These are phyloP conservation scores for Leptopilina clavipes DNA, from an alignment of 1,140 invertebrate species.

Conservation along the genomic window DNA sequence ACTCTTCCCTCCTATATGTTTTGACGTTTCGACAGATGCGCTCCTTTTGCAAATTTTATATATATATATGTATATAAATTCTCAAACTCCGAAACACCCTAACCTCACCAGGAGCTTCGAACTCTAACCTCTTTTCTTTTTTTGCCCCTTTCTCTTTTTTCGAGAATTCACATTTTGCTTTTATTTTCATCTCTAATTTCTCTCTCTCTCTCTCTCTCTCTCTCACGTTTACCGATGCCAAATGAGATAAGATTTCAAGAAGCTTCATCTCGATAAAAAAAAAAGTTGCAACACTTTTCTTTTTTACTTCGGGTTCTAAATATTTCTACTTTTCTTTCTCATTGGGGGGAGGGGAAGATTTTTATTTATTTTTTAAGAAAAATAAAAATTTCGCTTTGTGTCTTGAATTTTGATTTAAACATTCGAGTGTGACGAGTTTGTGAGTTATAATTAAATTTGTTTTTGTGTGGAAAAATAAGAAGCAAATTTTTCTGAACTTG, in stretches of 20 bases:
- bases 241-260: conserved; percentile 9
- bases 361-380: no score
- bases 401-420: no score
- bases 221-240: neutral
- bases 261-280: conserved; percentile 19
- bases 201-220: no score
- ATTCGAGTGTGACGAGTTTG: no score
- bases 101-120: neutral
- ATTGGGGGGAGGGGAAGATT: no score
- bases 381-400: no score
- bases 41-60: conserved; percentile 7
- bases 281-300: neutral
- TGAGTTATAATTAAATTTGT: no score
- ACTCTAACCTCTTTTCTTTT: conserved; percentile 16
- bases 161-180: neutral
- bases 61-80: neutral
- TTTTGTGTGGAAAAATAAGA: no score
- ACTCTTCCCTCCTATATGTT: neutral
- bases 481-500: no score
- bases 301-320: neutral
- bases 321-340: neutral
- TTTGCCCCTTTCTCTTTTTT: neutral
- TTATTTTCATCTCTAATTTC: neutral
- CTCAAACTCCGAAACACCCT: neutral
- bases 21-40: conserved; percentile 31